Evolutionary conservation across 2,888 invertebrate genomes (phyloP), one percentile per base, ranked within the genome.

Genomic region (Alcis repandata): DNA sequence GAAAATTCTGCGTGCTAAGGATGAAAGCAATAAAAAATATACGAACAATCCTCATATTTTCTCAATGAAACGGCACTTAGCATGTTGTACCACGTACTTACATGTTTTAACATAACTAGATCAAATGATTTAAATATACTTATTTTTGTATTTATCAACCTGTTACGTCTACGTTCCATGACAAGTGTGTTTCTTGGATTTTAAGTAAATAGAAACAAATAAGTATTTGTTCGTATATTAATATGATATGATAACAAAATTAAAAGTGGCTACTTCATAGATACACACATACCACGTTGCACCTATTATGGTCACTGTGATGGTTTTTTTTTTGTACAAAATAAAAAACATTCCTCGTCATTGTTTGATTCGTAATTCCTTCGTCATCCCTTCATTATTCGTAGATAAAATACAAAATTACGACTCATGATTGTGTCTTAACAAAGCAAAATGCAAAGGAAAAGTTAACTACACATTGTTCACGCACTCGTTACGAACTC

Each of bases 401-500:
- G 33, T 33, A 13, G 51, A 38, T 38, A 46, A 45, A 61, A 27
- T 38, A 52, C 45, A 10, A 52, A 60, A 46, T 67, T 58, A 62
- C 59, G 40, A 40, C 32, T 27, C 41, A 45, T 52, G 4, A 63
- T 61, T 53, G 56, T 66, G 53, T 66, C 43, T 40, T 59, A 48
- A 76, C 79, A 78, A 79, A 83, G 79, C 79, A 74, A 76, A 81
- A 86, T 85, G 81, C 77, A 81, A 85, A 85, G 82, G 80, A 82
- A 79, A 89, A 88, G 86, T 89, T 88, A 59, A 59, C 41, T 53
- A 59, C 43, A 54, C 80, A 84, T 83, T 87, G 84, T 88, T 86
- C 89, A 85, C 85, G 82, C 83, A 80, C 83, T 87, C 86, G 85
- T 89, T 87, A 86, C 77, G 72, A 82, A 85, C 78, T 85, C 75